A percentile compares a stretch with the other conserved stretches of the same genome.
These are phyloP conservation scores for Gallirallus australis DNA, from an alignment of 2,797 vertebrate species.

Conservation along the genomic window DNA sequence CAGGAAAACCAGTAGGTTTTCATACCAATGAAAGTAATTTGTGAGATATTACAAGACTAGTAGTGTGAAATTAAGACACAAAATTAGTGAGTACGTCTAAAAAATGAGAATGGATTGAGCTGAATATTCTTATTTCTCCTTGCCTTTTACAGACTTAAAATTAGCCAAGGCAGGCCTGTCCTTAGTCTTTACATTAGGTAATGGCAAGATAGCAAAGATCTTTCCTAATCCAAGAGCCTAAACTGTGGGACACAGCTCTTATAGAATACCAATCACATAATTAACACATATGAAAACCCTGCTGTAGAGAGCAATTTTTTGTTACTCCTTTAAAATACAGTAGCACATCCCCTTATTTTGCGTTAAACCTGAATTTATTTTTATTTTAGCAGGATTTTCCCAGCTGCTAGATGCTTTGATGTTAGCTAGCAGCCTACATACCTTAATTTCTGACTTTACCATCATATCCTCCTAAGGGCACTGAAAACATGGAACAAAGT, in stretches of 20 bases:
- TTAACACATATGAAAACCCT: background rate
- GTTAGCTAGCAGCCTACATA: background rate
- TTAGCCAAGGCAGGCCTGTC: background rate
- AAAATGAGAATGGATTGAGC: background rate
- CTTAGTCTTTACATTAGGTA: background rate
- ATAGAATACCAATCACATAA: background rate
- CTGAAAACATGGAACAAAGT: background rate
- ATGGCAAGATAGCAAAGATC: background rate
- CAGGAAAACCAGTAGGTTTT: background rate
- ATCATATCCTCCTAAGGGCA: rapidly evolving
- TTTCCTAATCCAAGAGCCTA: background rate
- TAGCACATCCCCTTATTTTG: background rate
- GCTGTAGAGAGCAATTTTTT: background rate
- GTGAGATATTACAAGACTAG: background rate
- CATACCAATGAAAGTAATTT: background rate
- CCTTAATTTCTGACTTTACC: background rate
- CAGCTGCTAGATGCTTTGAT: background rate
- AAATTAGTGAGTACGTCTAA: background rate
- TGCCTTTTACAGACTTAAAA: background rate
- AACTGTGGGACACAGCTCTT: background rate
- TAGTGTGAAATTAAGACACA: background rate
- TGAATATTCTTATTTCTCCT: background rate
- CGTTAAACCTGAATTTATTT: background rate
- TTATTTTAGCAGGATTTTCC: background rate
- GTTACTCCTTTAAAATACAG: background rate